Base-by-base conservation (phyloP, 2,113 vertebrate species). In the Psammodynastes pulverulentus region DNA sequence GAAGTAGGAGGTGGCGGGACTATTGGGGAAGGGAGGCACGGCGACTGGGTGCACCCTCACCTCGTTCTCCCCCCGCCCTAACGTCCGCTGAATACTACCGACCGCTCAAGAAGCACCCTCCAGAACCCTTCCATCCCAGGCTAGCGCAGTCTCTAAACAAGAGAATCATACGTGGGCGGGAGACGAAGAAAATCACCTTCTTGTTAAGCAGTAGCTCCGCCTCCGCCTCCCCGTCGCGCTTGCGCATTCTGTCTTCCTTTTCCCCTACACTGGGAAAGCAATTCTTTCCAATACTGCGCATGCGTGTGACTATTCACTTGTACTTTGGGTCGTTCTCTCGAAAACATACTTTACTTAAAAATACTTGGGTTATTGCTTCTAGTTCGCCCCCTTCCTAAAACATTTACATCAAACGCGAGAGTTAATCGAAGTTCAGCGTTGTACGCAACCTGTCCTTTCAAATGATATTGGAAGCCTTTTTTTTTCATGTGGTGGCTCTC, bases 51-150 rank as follows among this genome's bases (percentile, higher is more conserved):
- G 51, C 87, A 19, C 48, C 19, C 84, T 91, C 48, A 43, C 91
- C 86, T 48, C 67, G 21, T 84, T 89, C 43, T 9, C 90, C 48
- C 23, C 21, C 29, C 12, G 46, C 24, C 87, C 9, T 67, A 52
- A 67, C 90, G 93, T 91, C 94, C 95, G 93, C 91, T 92, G 84
- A 26, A 92, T 23, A 0, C 48, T 56, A 34, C 26, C 51, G 56
- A 72, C 34, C 86, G 48, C 89, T 15, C 39, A 23, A 34, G 49
- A 72, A 58, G 49, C 19, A 58, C 19, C n/a, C 43, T 29, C 9
- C 0, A 9, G 53, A 89, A 17, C 17, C 21, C 34, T 72, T 21
- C 54, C 5, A 19, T 45, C 58, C 58, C 21, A 1, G 17, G 10
- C 39, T 17, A 10, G 62, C 67, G 52, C 86, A 51, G 23, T 3